These are phyloP conservation scores for Chaunax sp. DNA, from an alignment of 2,797 vertebrate species.

Conservation along the genomic window DNA sequence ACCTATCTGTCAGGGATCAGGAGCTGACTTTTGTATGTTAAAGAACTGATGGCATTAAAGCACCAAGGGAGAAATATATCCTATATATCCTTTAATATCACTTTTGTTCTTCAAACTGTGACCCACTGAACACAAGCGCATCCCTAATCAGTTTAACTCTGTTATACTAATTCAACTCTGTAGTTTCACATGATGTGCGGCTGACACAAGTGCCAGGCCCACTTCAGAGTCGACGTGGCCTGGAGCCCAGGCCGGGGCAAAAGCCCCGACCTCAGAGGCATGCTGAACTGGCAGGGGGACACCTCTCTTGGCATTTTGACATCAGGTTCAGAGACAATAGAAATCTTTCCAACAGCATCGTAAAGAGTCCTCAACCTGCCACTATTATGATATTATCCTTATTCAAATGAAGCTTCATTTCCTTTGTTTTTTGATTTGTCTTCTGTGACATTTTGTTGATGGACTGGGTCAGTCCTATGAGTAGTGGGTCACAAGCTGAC, in stretches of 20 bases:
- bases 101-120: slow-evolving; percentile 85
- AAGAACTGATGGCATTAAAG: slow-evolving; percentile 76
- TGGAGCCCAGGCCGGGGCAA: slow-evolving; percentile 78
- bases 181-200: slow-evolving; percentile 79
- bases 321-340: slow-evolving; percentile 81
- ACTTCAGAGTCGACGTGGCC: slow-evolving; percentile 77
- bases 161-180: slow-evolving; percentile 72
- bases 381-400: slow-evolving; percentile 83
- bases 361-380: slow-evolving; percentile 80
- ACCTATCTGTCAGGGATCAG: slow-evolving; percentile 77
- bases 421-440: slow-evolving; percentile 85
- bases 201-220: slow-evolving; percentile 85
- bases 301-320: slow-evolving; percentile 83
- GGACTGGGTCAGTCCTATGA: slow-evolving; percentile 82
- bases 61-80: slow-evolving; percentile 73
- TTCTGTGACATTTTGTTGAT: slow-evolving; percentile 83
- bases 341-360: slow-evolving; percentile 80
- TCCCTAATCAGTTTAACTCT: slow-evolving; percentile 87
- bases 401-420: slow-evolving; percentile 84
- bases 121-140: slow-evolving; percentile 82
- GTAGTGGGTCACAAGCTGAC: slow-evolving; percentile 85
- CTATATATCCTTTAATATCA: slow-evolving; percentile 81
- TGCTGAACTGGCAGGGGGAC: slow-evolving; percentile 83
- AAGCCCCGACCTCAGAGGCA: slow-evolving; percentile 83
- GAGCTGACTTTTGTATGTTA: slow-evolving; percentile 78